Conservation (phyloP, 2,888 invertebrate species). For the Hoplodrina ambigua region DNA sequence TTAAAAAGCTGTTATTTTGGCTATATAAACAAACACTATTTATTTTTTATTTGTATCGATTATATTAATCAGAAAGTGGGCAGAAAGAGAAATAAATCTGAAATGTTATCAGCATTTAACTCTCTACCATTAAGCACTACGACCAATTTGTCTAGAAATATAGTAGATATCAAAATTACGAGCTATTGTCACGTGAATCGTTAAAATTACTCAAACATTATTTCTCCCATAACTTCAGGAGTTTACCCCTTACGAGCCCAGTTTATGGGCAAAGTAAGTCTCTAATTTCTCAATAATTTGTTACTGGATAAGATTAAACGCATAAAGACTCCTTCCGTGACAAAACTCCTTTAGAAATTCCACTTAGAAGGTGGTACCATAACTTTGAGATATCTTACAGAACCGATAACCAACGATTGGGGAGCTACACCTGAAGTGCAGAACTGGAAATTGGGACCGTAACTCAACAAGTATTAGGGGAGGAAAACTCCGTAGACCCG, state of each 20-base stretch:
- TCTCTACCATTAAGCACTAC: not conserved
- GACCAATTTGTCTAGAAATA: slow-evolving; percentile 16
- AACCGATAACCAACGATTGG: slow-evolving; percentile 67
- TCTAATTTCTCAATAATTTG: slow-evolving; percentile 60
- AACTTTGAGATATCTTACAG: slow-evolving; percentile 52
- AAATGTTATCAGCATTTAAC: not conserved
- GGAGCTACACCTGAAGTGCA: slow-evolving; percentile 84
- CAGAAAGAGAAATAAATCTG: not conserved
- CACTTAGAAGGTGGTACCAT: slow-evolving; percentile 31
- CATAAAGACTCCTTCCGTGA: slow-evolving; percentile 55
- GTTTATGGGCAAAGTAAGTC: slow-evolving; percentile 47
- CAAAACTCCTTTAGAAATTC: slow-evolving; percentile 53
- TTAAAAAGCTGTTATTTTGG: too few relatives aligned
- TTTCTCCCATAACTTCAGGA: slow-evolving; percentile 46
- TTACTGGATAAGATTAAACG: slow-evolving; percentile 52
- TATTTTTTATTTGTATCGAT: too few relatives aligned
- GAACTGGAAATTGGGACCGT: slow-evolving; percentile 89
- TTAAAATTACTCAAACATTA: slow-evolving; percentile 42
- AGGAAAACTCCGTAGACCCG: slow-evolving; percentile 85
- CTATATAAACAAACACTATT: too few relatives aligned
- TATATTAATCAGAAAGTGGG: not conserved
- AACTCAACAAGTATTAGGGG: slow-evolving; percentile 90
- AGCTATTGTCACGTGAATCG: slow-evolving; percentile 47
- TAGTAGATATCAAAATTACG: slow-evolving; percentile 47
- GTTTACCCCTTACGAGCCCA: slow-evolving; percentile 41